Base-by-base conservation (phyloP, 2,797 vertebrate species). In the Geotrypetes seraphini region DNA sequence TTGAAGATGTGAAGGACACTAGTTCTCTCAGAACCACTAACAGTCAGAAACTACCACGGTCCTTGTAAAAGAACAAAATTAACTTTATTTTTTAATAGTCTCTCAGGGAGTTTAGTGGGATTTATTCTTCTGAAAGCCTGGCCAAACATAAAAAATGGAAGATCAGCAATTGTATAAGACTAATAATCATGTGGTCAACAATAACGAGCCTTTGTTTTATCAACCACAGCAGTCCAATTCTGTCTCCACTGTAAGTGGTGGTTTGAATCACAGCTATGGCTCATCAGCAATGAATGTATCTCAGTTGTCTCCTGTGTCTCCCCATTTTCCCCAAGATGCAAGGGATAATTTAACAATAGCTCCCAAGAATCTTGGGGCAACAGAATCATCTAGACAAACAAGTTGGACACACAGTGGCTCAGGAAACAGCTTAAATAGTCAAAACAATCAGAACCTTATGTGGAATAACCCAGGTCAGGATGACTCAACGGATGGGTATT, bases 131-230 rank as follows among this genome's bases (percentile, higher is more conserved):
- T 53, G n/a, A 66, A 67, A 15, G 33, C 68, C 56, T 61, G 49
- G 41, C 62, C 20, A 68, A 47, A 67, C 53, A 61, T 63, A 30
- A 61, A 57, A 60, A 63, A 90, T 90, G 88, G 83, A 81, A 43
- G 86, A 89, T 48, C 85, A 89, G 63, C 75, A 82, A 13, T 63
- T 88, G 16, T 89, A 84, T 60, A 86, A 85, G 70, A 59, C 69
- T 28, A 86, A 75, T 50, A 86, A 75, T 50, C 81, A 84, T 19
- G 50, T 72, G 44, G 54, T 65, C 43, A 81, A 72, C 35, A 45
- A 64, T 50, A 67, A 45, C 11, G 83, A 88, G 46, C 80, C 67
- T 42, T 62, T 81, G 40, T 88, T 82, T 63, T 83, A 80, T 26
- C 74, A 83, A 45, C 71, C 80, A 3, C 69, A 76, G 42, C 71